These are phyloP conservation scores for Nudaria mundana DNA, from an alignment of 2,888 invertebrate genomes.

Conservation along the genomic window DNA sequence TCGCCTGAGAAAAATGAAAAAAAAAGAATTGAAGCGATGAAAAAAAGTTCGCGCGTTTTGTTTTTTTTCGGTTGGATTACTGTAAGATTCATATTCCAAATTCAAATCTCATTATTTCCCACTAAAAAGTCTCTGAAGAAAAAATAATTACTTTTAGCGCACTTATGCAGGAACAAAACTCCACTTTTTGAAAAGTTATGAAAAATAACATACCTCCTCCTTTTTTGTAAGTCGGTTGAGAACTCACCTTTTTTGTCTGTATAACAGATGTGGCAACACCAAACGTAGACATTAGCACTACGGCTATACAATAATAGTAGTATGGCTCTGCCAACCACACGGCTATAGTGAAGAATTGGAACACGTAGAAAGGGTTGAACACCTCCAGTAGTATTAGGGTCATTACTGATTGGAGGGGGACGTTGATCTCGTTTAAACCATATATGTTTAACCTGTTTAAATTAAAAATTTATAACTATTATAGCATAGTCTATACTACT, in stretches of 20 bases:
- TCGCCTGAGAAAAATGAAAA: no score
- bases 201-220: not conserved
- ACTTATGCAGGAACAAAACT: no score
- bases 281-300: constrained; percentile 90
- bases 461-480: no score
- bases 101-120: no score
- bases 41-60: no score
- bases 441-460: constrained; percentile 86
- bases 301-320: constrained; percentile 93
- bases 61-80: no score
- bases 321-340: constrained; percentile 96
- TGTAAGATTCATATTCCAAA: no score
- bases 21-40: not conserved
- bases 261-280: constrained; percentile 91
- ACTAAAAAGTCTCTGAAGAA: no score
- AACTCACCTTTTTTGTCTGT: constrained; percentile 88
- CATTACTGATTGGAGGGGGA: constrained; percentile 87
- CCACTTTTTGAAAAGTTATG: not conserved
- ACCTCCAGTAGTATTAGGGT: constrained; percentile 90
- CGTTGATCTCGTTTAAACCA: constrained; percentile 91
- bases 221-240: no score
- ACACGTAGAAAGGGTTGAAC: constrained; percentile 97
- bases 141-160: not conserved
- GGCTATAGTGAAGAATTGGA: constrained; percentile 94
- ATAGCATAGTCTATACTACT: no score